Conservation (phyloP, 1,140 invertebrate genomes). For the Brachionus asplanchnoidis region DNA sequence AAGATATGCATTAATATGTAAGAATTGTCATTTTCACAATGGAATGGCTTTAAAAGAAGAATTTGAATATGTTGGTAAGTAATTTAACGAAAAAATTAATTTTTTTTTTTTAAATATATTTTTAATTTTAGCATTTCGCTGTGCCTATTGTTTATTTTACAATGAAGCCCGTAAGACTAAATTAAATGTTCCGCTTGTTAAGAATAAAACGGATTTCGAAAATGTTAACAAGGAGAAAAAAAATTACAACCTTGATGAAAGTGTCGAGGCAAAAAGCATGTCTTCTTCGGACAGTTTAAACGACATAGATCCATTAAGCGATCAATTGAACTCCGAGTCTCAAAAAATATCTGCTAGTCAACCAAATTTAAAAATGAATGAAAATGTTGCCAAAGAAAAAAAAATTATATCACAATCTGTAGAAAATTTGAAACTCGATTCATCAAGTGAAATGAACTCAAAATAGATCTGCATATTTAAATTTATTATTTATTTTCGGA, state of each 20-base stretch:
- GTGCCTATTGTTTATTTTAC: conserved; percentile 41
- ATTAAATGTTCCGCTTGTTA: conserved; percentile 21
- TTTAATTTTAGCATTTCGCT: conserved; percentile 29
- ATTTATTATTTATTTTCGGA: background rate
- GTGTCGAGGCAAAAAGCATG: background rate
- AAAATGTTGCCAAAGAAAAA: background rate
- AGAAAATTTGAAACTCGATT: background rate
- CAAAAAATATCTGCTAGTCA: background rate
- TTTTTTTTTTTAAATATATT: background rate
- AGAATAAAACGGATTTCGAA: background rate
- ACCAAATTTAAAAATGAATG: background rate
- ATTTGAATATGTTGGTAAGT: conserved; percentile 79
- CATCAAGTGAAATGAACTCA: background rate
- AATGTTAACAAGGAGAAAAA: background rate
- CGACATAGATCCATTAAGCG: background rate
- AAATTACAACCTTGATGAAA: background rate
- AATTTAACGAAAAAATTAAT: background rate
- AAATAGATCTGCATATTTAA: background rate
- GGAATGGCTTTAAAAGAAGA: conserved; percentile 95
- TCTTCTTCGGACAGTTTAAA: background rate
- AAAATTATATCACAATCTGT: background rate
- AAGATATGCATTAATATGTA: conserved; percentile 86
- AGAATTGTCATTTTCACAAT: conserved; percentile 82
- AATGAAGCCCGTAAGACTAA: conserved; percentile 15
- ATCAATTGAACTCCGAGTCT: background rate